phyloP scores from a whole-genome alignment of 2,113 vertebrate species.

The Motacilla tschutschensis region DNA sequence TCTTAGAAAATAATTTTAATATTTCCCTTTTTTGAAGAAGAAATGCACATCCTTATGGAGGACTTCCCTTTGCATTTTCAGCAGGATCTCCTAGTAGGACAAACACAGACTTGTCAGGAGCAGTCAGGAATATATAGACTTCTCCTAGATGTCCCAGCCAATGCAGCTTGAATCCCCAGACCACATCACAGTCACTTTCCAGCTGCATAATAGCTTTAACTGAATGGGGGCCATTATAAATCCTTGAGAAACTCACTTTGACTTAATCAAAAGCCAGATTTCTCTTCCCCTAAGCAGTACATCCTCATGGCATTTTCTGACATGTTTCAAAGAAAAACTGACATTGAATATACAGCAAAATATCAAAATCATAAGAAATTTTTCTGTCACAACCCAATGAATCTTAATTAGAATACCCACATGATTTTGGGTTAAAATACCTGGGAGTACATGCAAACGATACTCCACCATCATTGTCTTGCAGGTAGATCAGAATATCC shows the following conservation, averaged over 20 bases:
- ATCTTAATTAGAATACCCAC: background rate
- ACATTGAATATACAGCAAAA: background rate
- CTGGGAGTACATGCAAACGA: background rate
- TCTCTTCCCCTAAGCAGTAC: background rate
- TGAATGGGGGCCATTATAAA: background rate
- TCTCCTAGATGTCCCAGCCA: background rate
- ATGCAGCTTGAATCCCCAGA: background rate
- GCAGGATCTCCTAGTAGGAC: background rate
- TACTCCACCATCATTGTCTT: background rate
- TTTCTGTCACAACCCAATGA: background rate
- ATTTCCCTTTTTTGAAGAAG: background rate
- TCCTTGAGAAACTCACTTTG: background rate
- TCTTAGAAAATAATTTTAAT: background rate
- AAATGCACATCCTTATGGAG: background rate
- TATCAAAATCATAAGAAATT: background rate
- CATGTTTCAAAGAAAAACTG: background rate
- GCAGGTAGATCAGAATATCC: conserved; percentile 24
- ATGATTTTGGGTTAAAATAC: background rate
- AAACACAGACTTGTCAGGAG: background rate
- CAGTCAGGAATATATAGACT: background rate
- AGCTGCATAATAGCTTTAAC: background rate
- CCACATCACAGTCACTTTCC: background rate
- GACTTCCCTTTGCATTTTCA: background rate
- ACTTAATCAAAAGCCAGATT: background rate
- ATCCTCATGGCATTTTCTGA: background rate